These are phyloP conservation scores for Meiosimyza decipiens DNA, from an alignment of 2,888 invertebrate species.

Conservation along the genomic window DNA sequence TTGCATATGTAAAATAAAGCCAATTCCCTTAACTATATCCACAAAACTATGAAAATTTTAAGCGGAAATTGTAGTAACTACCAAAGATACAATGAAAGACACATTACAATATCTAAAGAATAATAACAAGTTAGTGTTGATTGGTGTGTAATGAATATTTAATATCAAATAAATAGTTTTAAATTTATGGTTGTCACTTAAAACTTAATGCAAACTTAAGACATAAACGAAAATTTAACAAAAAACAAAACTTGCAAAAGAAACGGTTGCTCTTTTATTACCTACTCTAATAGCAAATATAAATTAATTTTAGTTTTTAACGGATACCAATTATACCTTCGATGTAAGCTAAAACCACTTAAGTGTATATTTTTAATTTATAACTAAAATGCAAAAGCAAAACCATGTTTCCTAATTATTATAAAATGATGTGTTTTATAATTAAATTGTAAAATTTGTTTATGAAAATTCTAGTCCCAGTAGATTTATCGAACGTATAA, in stretches of 20 bases:
- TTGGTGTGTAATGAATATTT: neutral
- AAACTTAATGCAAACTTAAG: too few species aligned
- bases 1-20: neutral
- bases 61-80: slow-evolving; percentile 54
- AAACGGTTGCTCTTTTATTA: slow-evolving; percentile 38
- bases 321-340: too few species aligned
- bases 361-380: too few species aligned
- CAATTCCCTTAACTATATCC: too few species aligned
- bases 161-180: neutral
- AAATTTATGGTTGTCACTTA: slow-evolving; percentile 2
- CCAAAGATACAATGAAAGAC: slow-evolving; percentile 47
- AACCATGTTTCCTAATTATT: slow-evolving; percentile 30
- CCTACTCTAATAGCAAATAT: slow-evolving; percentile 32
- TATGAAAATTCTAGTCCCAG: slow-evolving; percentile 32
- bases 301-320: too few species aligned
- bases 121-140: neutral
- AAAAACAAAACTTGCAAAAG: slow-evolving; percentile 12
- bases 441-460: slow-evolving; percentile 11
- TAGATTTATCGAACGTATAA: slow-evolving; percentile 16
- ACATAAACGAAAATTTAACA: neutral
- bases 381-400: neutral
- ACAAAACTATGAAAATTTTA: slow-evolving; percentile 7
- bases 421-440: slow-evolving; percentile 26
- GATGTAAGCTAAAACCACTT: too few species aligned
- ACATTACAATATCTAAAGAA: too few species aligned